phyloP scores from a whole-genome alignment of 2,113 vertebrate species.

The Percina caprodes region DNA sequence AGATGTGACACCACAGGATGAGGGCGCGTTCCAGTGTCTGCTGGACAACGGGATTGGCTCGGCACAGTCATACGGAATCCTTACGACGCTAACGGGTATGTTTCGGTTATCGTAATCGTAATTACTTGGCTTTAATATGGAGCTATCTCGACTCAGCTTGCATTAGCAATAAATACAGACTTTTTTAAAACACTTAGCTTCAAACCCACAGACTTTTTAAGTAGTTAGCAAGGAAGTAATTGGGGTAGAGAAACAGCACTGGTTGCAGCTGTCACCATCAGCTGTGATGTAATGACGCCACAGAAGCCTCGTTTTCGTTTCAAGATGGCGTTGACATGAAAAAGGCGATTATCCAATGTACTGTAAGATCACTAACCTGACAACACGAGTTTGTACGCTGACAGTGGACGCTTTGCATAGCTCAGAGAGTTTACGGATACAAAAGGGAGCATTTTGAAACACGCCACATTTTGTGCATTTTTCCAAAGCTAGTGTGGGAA shows the following conservation, averaged over 20 bases:
- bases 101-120: background rate
- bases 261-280: too few relatives aligned
- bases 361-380: background rate
- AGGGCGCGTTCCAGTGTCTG: slow-evolving; percentile 93
- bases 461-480: background rate
- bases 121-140: background rate
- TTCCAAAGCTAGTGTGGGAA: slow-evolving; percentile 1
- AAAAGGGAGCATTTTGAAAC: background rate
- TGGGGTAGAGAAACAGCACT: too few relatives aligned
- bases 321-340: too few relatives aligned
- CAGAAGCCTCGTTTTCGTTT: too few relatives aligned
- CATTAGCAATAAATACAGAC: background rate
- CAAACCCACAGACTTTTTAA: background rate
- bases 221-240: too few relatives aligned
- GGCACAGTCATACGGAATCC: slow-evolving; percentile 87
- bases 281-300: too few relatives aligned
- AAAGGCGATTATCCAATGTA: too few relatives aligned
- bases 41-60: slow-evolving; percentile 88
- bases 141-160: background rate
- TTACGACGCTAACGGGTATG: slow-evolving; percentile 85
- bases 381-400: background rate
- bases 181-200: background rate
- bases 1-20: slow-evolving; percentile 78
- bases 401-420: background rate
- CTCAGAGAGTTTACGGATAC: background rate